These are phyloP conservation scores for Chroicocephalus ridibundus DNA, from an alignment of 2,113 vertebrate genomes.

Conservation along the genomic window DNA sequence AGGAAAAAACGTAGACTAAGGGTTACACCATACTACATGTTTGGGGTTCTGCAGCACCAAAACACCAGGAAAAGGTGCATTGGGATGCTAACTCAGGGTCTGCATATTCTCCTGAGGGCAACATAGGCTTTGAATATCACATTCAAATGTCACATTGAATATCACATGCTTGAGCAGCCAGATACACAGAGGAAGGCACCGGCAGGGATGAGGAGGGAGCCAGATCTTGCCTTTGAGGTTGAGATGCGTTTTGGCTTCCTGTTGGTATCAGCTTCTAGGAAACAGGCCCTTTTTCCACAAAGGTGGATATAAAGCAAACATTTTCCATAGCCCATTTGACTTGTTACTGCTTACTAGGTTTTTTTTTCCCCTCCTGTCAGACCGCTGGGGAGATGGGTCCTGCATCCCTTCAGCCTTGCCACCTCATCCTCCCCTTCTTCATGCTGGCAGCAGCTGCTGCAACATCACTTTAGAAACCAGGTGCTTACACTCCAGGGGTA, in stretches of 20 bases:
- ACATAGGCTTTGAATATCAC: not conserved
- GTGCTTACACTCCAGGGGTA: not conserved
- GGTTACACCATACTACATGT: fast-evolving
- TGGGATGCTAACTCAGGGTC: not conserved
- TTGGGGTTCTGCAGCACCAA: not conserved
- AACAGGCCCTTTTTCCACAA: not conserved
- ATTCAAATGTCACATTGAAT: not conserved
- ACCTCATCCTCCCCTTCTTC: not conserved
- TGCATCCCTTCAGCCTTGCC: not conserved
- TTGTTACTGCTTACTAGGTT: not conserved
- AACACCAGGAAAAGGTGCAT: not conserved
- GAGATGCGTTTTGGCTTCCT: fast-evolving
- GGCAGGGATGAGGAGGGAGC: not conserved
- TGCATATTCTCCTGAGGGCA: not conserved
- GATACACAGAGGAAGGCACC: not conserved
- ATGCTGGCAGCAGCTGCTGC: not conserved
- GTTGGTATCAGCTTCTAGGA: not conserved
- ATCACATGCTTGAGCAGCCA: not conserved
- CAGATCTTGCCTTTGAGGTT: not conserved
- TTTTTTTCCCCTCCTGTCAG: fast-evolving
- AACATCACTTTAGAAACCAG: not conserved
- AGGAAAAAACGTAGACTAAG: not conserved
- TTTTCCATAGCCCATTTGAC: not conserved
- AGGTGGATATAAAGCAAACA: not conserved
- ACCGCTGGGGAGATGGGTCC: not conserved